Conservation (phyloP, 2,113 vertebrate genomes). For the Clarias gariepinus region DNA sequence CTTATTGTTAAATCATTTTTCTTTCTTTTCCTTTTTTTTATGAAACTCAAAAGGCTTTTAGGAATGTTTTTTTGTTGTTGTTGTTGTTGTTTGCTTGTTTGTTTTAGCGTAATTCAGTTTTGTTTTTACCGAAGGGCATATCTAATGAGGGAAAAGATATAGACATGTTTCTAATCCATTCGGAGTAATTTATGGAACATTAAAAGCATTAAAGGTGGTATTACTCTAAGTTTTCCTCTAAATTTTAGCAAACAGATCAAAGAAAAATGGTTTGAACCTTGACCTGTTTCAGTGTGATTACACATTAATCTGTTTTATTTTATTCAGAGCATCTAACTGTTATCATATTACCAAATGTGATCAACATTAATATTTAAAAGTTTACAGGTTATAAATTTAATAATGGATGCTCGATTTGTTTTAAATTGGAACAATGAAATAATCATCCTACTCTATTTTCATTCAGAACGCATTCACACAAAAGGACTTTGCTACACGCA, state of each 20-base stretch:
- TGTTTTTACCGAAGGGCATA: not conserved
- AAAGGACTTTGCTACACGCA: slow-evolving; percentile 3
- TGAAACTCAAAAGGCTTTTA: not conserved
- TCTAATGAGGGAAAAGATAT: not conserved
- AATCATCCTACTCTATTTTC: not conserved
- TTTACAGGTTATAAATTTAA: not conserved
- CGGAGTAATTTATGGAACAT: not conserved
- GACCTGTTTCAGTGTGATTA: not conserved
- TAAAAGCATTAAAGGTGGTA: not conserved
- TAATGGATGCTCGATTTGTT: not conserved
- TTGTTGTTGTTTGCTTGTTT: not conserved
- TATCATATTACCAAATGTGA: not conserved
- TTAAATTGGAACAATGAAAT: no score
- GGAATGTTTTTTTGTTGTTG: not conserved
- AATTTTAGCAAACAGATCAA: not conserved
- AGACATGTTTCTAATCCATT: not conserved
- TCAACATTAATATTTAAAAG: not conserved
- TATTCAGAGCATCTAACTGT: slow-evolving; percentile 1
- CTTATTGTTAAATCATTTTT: not conserved
- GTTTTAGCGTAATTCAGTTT: not conserved
- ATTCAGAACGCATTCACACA: not conserved
- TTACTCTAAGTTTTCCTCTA: not conserved
- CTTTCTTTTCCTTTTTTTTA: not conserved
- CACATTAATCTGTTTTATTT: not conserved
- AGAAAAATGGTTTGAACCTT: not conserved